These are phyloP conservation scores for Eleginops maclovinus DNA, from an alignment of 2,113 vertebrate genomes.

Conservation along the genomic window DNA sequence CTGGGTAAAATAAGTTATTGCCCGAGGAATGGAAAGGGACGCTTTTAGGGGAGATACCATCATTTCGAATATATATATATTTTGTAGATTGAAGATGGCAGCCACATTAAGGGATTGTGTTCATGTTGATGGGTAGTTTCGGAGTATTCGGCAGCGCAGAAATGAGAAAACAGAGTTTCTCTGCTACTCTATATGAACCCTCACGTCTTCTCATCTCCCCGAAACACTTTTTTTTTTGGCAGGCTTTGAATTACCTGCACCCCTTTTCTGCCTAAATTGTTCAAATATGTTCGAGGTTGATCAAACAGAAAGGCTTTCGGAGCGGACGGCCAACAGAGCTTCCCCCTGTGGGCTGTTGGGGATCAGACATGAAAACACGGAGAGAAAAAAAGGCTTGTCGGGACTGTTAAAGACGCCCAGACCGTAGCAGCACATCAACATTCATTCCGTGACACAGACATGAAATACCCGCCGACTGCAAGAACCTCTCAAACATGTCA, in stretches of 20 bases:
- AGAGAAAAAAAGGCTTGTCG: slow-evolving; percentile 76
- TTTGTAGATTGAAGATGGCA: slow-evolving; percentile 56
- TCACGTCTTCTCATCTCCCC: slow-evolving; percentile 41
- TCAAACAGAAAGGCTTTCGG: slow-evolving; percentile 64
- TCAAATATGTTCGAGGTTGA: slow-evolving; percentile 72
- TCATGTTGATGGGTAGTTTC: slow-evolving; percentile 44
- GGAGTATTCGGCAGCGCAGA: not conserved
- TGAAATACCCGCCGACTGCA: slow-evolving; percentile 55
- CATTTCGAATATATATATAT: slow-evolving; percentile 23
- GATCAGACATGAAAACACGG: slow-evolving; percentile 71
- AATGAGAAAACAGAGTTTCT: slow-evolving; percentile 35
- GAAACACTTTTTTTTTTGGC: slow-evolving; percentile 42
- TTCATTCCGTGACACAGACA: slow-evolving; percentile 62
- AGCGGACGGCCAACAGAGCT: slow-evolving; percentile 46
- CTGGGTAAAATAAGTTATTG: slow-evolving; percentile 57
- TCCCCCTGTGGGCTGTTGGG: slow-evolving; percentile 63
- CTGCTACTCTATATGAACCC: slow-evolving; percentile 29
- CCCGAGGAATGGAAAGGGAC: slow-evolving; percentile 27
- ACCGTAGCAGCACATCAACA: slow-evolving; percentile 59
- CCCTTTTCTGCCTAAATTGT: slow-evolving; percentile 65
- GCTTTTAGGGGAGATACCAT: slow-evolving; percentile 21
- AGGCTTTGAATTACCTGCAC: slow-evolving; percentile 68
- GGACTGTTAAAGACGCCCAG: slow-evolving; percentile 61
- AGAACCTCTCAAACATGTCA: slow-evolving; percentile 53
- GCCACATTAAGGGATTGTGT: slow-evolving; percentile 30